Evolutionary conservation across 2,797 vertebrate genomes (phyloP), one percentile per base, ranked within the genome.

Genomic region (Megaceryle alcyon): DNA sequence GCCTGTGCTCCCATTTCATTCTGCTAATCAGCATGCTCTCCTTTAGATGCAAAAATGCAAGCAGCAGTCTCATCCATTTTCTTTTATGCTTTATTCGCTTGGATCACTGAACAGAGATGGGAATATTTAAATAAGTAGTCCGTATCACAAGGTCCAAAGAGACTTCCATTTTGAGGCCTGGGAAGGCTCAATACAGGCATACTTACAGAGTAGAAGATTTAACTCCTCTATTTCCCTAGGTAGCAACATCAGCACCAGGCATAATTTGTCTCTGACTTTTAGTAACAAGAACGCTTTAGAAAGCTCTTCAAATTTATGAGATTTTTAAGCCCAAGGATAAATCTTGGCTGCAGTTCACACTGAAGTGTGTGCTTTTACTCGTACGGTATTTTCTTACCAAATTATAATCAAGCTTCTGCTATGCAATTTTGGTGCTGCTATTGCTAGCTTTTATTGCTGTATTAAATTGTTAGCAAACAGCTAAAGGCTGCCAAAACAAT

Each of bases 291-390:
- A 81, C 46, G 61, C 28, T 78, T 93, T 37, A 83, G 82, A 82
- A 95, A 90, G 54, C 76, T 92, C 70, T 91, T 94, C 89, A 96
- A 83, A 96, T 96, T 92, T 92, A 96, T 69, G 82, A 78, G 69
- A 72, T 90, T 93, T 96, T 95, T 92, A 96, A 96, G 91, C 25
- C 44, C 31, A 93, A 84, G 82, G 71, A 96, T 95, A 96, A 96
- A 93, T 61, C n/a, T 54, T 49, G 46, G 59, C 77, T 70, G 82
- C 72, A 78, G 84, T 75, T 92, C 80, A 91, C 44, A 77, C 41
- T 80, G 48, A 84, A 95, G 43, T 18, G 12, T 22, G 37, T 28
- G 53, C 20, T 95, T 96, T 66, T 90, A 96, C 70, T 91, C 49
- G 64, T 28, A 95, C 61, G 79, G 21, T 92, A 96, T 96, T 95